Conservation (phyloP, 1,140 invertebrate genomes). For the Uloborus diversus region DNA sequence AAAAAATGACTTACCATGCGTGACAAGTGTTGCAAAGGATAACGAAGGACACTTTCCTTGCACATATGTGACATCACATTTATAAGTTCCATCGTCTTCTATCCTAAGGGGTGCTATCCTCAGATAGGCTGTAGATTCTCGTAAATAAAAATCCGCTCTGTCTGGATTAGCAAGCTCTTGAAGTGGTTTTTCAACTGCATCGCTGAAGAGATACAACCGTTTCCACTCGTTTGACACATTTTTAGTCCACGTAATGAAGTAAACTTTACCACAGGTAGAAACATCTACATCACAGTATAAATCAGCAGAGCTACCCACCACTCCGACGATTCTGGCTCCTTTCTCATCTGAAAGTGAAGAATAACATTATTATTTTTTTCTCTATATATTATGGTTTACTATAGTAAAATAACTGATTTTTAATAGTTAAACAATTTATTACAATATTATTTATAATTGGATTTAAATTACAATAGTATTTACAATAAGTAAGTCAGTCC, state of each 20-base stretch:
- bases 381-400: no score
- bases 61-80: conserved; percentile 61
- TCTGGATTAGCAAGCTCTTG: conserved; percentile 57
- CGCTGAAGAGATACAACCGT: conserved; percentile 60
- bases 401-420: no score
- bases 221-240: conserved; percentile 59
- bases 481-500: no score
- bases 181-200: conserved; percentile 59
- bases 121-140: conserved; percentile 45
- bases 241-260: conserved; percentile 61
- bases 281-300: conserved; percentile 60
- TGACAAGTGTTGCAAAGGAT: conserved; percentile 60
- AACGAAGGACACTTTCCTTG: conserved; percentile 61
- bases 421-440: no score
- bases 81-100: conserved; percentile 60
- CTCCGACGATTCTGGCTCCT: conserved; percentile 41
- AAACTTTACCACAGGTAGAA: conserved; percentile 60
- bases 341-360: conserved; percentile 23
- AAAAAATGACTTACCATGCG: conserved; percentile 57
- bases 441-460: no score
- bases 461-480: no score
- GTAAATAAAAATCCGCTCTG: conserved; percentile 53
- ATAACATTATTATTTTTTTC: no score
- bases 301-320: conserved; percentile 56
- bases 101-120: conserved; percentile 53